These are phyloP conservation scores for Gila orcuttii DNA, from an alignment of 2,113 vertebrate species.

Conservation along the genomic window DNA sequence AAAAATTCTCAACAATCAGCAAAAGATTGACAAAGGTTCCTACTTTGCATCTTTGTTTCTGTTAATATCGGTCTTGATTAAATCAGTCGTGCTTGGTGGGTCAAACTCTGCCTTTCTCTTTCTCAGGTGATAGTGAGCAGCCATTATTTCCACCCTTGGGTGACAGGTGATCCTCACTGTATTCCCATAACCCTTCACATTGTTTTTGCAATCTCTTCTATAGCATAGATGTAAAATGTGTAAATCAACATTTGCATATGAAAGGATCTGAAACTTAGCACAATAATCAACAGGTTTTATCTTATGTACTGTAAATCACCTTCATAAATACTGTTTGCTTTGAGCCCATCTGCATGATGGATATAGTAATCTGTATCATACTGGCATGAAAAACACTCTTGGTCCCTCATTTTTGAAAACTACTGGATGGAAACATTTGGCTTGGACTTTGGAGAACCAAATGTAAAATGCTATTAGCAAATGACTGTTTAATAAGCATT, in stretches of 20 bases:
- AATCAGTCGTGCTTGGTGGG: neutral
- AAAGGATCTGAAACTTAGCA: neutral
- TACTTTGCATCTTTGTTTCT: conserved; percentile 32
- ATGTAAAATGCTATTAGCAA: conserved; percentile 2
- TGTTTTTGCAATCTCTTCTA: neutral
- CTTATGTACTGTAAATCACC: neutral
- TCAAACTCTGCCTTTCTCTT: conserved; percentile 28
- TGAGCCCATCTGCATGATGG: conserved; percentile 6
- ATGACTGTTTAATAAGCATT: neutral
- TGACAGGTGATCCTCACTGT: conserved; percentile 78
- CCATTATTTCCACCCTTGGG: conserved; percentile 68
- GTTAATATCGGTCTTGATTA: neutral
- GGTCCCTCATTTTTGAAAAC: neutral
- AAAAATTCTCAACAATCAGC: conserved; percentile 88
- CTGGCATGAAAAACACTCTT: conserved; percentile 23
- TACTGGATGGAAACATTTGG: neutral
- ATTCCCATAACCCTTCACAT: neutral
- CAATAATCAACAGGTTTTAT: neutral
- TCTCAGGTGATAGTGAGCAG: conserved; percentile 70
- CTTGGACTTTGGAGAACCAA: neutral
- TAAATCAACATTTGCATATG: neutral
- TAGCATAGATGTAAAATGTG: neutral
- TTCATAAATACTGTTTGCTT: conserved; percentile 5
- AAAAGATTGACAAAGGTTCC: conserved; percentile 84
- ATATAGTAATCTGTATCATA: neutral